These are phyloP conservation scores for Caenorhabditis sulstoni DNA, from an alignment of 2,888 invertebrate species.

Conservation along the genomic window DNA sequence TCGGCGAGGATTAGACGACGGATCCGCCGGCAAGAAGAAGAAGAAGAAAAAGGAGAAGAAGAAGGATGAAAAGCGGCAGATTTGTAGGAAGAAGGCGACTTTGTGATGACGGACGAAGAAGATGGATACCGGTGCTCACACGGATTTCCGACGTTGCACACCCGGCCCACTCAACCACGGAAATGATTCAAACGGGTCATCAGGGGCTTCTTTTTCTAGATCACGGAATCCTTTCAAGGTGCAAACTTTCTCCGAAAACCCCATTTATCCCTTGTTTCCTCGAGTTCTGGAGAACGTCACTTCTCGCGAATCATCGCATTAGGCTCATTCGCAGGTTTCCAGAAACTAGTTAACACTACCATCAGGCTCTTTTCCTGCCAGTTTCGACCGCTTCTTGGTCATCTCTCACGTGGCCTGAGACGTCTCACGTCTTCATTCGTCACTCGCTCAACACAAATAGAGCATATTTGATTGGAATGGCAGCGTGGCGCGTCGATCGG, in stretches of 20 bases:
- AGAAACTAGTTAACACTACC: background rate
- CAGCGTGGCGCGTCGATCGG: background rate
- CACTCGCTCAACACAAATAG: slow-evolving; percentile 14
- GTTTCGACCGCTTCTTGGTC: background rate
- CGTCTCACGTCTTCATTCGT: slow-evolving; percentile 9
- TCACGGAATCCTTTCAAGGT: background rate
- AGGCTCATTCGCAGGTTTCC: background rate
- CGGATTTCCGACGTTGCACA: background rate
- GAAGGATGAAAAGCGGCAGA: background rate
- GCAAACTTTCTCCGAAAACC: too few relatives aligned
- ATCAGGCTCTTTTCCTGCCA: too few relatives aligned
- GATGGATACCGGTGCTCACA: background rate
- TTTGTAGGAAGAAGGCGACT: background rate
- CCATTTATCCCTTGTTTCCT: too few relatives aligned
- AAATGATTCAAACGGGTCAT: slow-evolving; percentile 1
- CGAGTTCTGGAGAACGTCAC: too few relatives aligned
- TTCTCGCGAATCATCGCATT: too few relatives aligned
- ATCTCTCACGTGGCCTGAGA: background rate
- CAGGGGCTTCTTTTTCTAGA: background rate
- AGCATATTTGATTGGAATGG: background rate
- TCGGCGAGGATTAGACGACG: slow-evolving; percentile 15
- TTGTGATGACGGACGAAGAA: background rate
- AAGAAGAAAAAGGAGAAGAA: background rate
- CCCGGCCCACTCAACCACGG: background rate
- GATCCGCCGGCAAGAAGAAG: background rate